These are phyloP conservation scores for Heliconius congener DNA, from an alignment of 1,140 invertebrate genomes.

Conservation along the genomic window DNA sequence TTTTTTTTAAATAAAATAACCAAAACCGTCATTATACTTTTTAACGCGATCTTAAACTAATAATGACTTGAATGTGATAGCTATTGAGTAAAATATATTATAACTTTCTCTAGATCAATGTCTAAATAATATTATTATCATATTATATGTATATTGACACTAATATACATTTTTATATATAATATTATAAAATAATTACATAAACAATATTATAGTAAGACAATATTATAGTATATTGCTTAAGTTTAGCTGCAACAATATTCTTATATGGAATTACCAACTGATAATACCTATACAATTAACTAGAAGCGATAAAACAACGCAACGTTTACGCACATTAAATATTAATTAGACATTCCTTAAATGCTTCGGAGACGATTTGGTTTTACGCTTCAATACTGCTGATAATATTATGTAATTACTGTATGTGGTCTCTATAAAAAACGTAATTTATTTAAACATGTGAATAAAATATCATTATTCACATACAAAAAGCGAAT, in stretches of 20 bases:
- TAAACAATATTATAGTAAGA: background rate
- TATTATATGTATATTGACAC: background rate
- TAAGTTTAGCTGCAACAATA: background rate
- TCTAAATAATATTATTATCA: background rate
- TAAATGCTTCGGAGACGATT: background rate
- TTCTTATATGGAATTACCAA: background rate
- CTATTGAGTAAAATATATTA: background rate
- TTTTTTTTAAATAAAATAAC: background rate
- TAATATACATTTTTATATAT: background rate
- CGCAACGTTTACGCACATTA: background rate
- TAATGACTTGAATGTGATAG: background rate
- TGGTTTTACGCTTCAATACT: conserved; percentile 2
- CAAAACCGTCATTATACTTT: background rate
- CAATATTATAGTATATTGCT: background rate
- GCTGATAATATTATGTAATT: conserved; percentile 1
- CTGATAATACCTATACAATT: background rate
- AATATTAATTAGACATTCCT: conserved; percentile 11
- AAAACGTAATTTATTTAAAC: background rate
- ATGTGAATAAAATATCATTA: background rate
- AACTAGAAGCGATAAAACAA: conserved; percentile 1
- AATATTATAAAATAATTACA: background rate
- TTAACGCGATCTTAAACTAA: background rate
- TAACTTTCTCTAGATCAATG: background rate
- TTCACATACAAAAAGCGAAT: background rate
- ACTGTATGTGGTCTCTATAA: background rate